phyloP scores from a whole-genome alignment of 2,797 vertebrate species.

The Melanotaenia nigrans region DNA sequence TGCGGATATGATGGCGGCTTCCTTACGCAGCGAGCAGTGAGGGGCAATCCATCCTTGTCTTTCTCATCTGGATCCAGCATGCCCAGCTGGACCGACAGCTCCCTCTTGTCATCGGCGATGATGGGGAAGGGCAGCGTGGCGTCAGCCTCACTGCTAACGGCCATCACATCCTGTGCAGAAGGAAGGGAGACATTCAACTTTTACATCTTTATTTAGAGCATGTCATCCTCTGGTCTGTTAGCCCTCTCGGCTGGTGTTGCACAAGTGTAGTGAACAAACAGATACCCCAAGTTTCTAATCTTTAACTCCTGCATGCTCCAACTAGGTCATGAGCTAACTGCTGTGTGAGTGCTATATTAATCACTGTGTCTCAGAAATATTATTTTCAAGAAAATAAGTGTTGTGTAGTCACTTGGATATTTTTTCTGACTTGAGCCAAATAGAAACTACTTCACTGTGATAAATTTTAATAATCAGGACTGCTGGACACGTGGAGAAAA shows the following conservation, averaged over 20 bases:
- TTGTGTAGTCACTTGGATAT: background rate
- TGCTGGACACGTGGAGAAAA: background rate
- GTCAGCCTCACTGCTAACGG: slow-evolving; percentile 75
- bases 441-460: background rate
- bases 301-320: background rate
- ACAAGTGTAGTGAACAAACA: slow-evolving; percentile 4
- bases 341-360: background rate
- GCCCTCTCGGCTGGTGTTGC: background rate
- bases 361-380: background rate
- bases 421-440: background rate
- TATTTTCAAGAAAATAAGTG: background rate
- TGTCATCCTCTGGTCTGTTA: background rate
- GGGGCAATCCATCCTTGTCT: slow-evolving; percentile 89
- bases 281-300: background rate
- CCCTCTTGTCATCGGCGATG: slow-evolving; percentile 91
- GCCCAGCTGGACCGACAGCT: slow-evolving; percentile 89
- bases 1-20: background rate
- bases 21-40: slow-evolving; percentile 95
- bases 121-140: slow-evolving; percentile 91
- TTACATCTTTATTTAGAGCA: background rate
- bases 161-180: slow-evolving; percentile 88
- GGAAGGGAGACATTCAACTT: background rate
- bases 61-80: slow-evolving; percentile 96
- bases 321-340: background rate
- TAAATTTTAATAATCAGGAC: background rate